Conservation (phyloP, 1,140 invertebrate genomes). For the Cataglyphis hispanica region DNA sequence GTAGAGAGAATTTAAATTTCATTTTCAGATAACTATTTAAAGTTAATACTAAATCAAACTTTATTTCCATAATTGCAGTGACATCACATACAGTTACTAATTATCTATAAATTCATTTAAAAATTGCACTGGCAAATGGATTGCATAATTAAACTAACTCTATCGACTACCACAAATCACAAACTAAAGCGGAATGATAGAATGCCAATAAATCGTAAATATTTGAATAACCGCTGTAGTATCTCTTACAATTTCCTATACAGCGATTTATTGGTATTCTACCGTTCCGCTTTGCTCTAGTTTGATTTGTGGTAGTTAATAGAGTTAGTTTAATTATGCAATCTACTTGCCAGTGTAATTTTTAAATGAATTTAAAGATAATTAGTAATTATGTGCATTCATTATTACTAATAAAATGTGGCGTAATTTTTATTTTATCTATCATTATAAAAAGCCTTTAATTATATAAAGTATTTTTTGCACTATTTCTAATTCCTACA, state of each 20-base stretch:
- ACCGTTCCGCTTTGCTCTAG: neutral
- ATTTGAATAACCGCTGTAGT: neutral
- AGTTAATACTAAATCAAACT: neutral
- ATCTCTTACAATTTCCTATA: neutral
- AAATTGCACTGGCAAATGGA: neutral
- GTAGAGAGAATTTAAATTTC: neutral
- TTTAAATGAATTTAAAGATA: slow-evolving; percentile 35
- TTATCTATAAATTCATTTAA: slow-evolving; percentile 35
- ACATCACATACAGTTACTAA: slow-evolving; percentile 17
- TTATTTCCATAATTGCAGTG: neutral
- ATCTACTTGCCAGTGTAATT: neutral
- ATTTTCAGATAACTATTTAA: slow-evolving; percentile 20
- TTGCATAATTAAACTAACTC: slow-evolving; percentile 19
- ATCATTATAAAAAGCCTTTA: neutral
- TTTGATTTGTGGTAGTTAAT: neutral
- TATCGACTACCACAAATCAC: neutral
- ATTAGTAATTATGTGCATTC: slow-evolving; percentile 23
- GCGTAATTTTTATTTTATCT: slow-evolving; percentile 6
- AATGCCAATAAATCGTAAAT: slow-evolving; percentile 15
- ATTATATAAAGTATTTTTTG: neutral
- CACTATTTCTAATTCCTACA: neutral
- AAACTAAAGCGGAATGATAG: slow-evolving; percentile 8
- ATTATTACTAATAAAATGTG: slow-evolving; percentile 9
- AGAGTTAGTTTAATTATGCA: slow-evolving; percentile 22
- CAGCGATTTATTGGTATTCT: slow-evolving; percentile 16